Percentiles rank a stretch among this genome's conserved stretches.
Conservation (phyloP, 35 echinoderm and acorn worm genomes). For the Ophiothrix spiculata region DNA sequence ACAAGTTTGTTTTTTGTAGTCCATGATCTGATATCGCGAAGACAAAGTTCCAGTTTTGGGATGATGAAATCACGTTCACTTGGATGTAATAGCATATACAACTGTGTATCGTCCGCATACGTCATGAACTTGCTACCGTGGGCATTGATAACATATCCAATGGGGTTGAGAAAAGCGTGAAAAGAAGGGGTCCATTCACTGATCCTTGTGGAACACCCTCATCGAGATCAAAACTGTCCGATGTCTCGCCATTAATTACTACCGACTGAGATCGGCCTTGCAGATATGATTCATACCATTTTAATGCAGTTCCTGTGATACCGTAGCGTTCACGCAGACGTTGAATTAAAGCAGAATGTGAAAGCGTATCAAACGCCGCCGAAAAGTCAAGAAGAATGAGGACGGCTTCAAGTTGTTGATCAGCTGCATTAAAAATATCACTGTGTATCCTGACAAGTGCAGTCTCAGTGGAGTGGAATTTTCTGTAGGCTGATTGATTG, state of each 20-base stretch:
- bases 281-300: constrained; percentile 46
- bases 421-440: constrained; percentile 34
- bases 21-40: constrained; percentile 17
- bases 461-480: constrained; percentile 51
- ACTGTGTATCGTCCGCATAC: constrained; percentile 63
- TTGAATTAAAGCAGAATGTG: constrained; percentile 25
- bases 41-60: constrained; percentile 16
- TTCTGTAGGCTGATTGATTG: constrained; percentile 45
- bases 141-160: background rate
- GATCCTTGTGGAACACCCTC: constrained; percentile 31
- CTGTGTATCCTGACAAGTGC: constrained; percentile 41
- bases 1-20: constrained; percentile 2
- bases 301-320: constrained; percentile 15
- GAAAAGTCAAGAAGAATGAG: constrained; percentile 36
- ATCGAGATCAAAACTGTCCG: constrained; percentile 18
- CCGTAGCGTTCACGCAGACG: constrained; percentile 36
- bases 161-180: background rate
- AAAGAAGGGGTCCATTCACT: background rate
- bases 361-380: constrained; percentile 51
- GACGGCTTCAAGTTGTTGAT: constrained; percentile 23
- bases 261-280: constrained; percentile 23
- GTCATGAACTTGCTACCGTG: constrained; percentile 21
- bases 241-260: constrained; percentile 13
- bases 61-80: background rate
- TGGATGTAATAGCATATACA: constrained; percentile 20